These are phyloP conservation scores for Candidula unifasciata DNA, from an alignment of 2,888 invertebrate species.

Conservation along the genomic window DNA sequence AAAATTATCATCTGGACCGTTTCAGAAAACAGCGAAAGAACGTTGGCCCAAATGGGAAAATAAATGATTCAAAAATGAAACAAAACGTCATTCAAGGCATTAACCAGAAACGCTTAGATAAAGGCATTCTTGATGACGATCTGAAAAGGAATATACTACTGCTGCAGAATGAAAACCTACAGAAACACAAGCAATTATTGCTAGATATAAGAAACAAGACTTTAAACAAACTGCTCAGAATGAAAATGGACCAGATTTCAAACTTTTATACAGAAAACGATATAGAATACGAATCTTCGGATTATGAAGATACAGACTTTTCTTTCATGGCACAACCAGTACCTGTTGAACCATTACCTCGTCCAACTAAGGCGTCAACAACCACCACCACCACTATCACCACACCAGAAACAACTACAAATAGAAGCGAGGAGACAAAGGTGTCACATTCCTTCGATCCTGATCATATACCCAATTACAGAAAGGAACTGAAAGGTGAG, in stretches of 20 bases:
- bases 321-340: conserved; percentile 16
- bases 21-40: background rate
- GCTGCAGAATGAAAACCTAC: background rate
- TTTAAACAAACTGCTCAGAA: background rate
- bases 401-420: background rate
- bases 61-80: background rate
- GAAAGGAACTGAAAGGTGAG: conserved; percentile 35
- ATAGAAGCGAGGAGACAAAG: background rate
- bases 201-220: background rate
- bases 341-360: background rate
- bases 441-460: background rate
- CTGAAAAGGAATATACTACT: background rate
- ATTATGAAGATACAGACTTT: background rate
- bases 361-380: background rate
- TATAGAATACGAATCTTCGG: background rate
- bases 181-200: background rate
- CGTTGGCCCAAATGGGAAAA: background rate
- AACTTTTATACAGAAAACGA: background rate
- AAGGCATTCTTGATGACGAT: background rate
- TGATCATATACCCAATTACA: conserved; percentile 7
- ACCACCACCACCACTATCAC: background rate
- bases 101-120: background rate
- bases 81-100: background rate
- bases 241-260: background rate
- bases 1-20: background rate